Evolutionary conservation across 2,888 invertebrate genomes (phyloP), one percentile per base, ranked within the genome.

Genomic region (Himalopsyche tibetana): DNA sequence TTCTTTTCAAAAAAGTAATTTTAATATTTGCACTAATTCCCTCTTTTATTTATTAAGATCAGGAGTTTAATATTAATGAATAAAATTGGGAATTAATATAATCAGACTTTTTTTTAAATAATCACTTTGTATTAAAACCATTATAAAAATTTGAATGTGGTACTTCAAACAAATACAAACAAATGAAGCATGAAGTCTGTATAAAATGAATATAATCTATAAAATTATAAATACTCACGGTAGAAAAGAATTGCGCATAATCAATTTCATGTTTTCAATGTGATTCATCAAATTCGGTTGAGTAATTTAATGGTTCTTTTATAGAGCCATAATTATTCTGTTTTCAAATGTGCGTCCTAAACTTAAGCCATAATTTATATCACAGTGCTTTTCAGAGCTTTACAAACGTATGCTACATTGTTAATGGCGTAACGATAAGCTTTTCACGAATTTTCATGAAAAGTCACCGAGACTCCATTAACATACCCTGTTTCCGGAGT

Each of bases 391-490:
- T 74, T 74, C 74, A 74, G 38, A 74, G 74, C 74, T 74, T 74
- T 74, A 74, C 74, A 74, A 74, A 74, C 74, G 74, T 74, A 38
- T 74, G 74, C 74, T 74, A 74, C 74, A 38, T 74, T 74, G 74
- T 74, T 74, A 74, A 74, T 74, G 28, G 28, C 74, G 28, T 36
- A 74, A 38, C 74, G 74, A 74, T 74, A 74, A 74, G 74, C 74
- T 36, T 74, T 74, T 74, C 74, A 74, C 74, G 38, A 74, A 74
- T 74, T 74, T 74, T 74, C 74, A 74, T 74, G 74, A 74, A 74
- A 74, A 74, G 74, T 74, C 74, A 74, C 74, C 74, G 74, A 74
- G 74, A 74, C 74, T 74, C 74, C 74, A 74, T 74, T 74, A 74
- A 74, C 74, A 74, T 74, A 74, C 74, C 74, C 74, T 36, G 74